Conservation (phyloP, 2,113 vertebrate species). For the Xiphorhynchus elegans region DNA sequence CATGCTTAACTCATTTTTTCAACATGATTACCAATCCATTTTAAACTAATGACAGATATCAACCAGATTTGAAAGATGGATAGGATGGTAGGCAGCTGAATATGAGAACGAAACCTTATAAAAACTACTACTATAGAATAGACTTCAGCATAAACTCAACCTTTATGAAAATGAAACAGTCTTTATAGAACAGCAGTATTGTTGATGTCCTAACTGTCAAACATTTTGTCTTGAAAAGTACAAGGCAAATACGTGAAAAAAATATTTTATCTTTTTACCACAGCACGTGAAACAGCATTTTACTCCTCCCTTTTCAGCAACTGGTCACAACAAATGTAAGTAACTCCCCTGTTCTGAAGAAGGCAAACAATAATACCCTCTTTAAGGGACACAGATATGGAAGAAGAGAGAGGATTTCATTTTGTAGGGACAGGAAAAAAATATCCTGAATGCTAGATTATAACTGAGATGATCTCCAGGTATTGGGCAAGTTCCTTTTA, state of each 20-base stretch:
- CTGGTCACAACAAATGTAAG: background rate
- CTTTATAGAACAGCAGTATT: background rate
- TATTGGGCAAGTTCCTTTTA: background rate
- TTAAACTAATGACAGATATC: background rate
- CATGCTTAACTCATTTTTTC: background rate
- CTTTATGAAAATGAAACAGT: background rate
- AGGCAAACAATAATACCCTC: rapidly evolving
- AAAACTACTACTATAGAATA: background rate
- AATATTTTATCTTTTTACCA: background rate
- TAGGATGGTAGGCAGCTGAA: background rate
- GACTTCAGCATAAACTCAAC: background rate
- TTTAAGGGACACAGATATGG: background rate
- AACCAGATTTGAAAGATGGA: background rate
- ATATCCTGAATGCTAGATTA: background rate
- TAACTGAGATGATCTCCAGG: background rate
- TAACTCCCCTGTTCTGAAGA: background rate
- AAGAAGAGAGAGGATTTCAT: background rate
- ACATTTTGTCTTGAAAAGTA: background rate
- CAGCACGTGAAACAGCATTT: rapidly evolving
- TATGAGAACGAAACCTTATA: background rate
- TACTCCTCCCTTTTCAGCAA: background rate
- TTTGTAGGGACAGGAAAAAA: background rate
- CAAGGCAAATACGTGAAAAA: rapidly evolving
- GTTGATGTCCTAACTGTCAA: background rate
- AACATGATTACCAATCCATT: background rate